Percentiles rank a stretch among this genome's conserved stretches.
These are phyloP conservation scores for Micrasema minimum DNA, from an alignment of 1,140 invertebrate species.

Conservation along the genomic window DNA sequence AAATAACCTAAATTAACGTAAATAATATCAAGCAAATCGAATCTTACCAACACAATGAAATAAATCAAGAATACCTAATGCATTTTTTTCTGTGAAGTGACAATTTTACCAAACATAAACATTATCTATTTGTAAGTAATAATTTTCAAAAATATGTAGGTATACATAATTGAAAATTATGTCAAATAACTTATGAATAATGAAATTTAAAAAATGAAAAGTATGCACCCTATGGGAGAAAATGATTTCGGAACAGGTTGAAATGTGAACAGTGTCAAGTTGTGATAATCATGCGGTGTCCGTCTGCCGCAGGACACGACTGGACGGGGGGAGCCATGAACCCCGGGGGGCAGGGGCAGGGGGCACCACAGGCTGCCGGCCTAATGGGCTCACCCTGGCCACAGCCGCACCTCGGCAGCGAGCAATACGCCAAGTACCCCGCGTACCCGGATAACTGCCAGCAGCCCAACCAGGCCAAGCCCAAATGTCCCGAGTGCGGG, in stretches of 20 bases:
- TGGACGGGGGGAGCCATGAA: constrained; percentile 51
- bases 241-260: constrained; percentile 37
- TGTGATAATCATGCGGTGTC: constrained; percentile 54
- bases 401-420: constrained; percentile 53
- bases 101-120: no score
- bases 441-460: constrained; percentile 29
- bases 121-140: no score
- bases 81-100: no score
- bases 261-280: constrained; percentile 50
- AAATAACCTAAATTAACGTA: no score
- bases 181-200: no score
- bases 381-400: constrained; percentile 53
- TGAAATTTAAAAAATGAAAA: no score
- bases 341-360: constrained; percentile 38
- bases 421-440: constrained; percentile 49
- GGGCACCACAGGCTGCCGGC: constrained; percentile 38
- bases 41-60: constrained; percentile 30
- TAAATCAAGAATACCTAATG: constrained; percentile 3
- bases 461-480: constrained; percentile 60
- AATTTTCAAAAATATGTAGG: no score
- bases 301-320: constrained; percentile 54
- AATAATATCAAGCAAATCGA: constrained; percentile 16
- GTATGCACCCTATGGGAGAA: constrained; percentile 1
- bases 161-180: no score
- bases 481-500: constrained; percentile 75